phyloP scores from a whole-genome alignment of 1,140 invertebrate genomes.

The Aricia agestis region DNA sequence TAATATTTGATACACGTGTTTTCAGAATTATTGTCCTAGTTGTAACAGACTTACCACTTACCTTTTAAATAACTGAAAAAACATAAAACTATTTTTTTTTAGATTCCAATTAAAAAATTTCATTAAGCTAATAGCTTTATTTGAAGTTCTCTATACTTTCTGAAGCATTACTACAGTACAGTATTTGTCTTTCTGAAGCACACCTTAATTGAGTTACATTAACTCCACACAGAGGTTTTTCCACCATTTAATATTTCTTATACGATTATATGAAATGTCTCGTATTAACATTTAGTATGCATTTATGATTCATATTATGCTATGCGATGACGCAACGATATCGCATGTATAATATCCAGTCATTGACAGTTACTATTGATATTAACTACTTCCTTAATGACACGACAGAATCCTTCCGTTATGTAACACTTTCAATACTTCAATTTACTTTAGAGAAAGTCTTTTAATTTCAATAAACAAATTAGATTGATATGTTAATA shows the following conservation, averaged over 20 bases:
- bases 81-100: too few relatives aligned
- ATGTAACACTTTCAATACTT: background rate
- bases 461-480: background rate
- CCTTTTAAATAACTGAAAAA: too few relatives aligned
- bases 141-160: too few relatives aligned
- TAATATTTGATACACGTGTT: too few relatives aligned
- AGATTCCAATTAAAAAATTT: too few relatives aligned
- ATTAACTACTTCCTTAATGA: constrained; percentile 1
- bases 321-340: background rate
- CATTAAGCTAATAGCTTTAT: too few relatives aligned
- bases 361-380: background rate
- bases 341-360: background rate
- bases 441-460: background rate
- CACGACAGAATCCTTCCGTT: background rate
- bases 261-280: background rate
- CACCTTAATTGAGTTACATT: too few relatives aligned
- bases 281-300: background rate
- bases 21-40: too few relatives aligned
- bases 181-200: too few relatives aligned
- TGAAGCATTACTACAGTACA: too few relatives aligned
- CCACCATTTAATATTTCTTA: background rate
- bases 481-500: background rate
- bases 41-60: too few relatives aligned
- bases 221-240: too few relatives aligned
- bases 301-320: background rate